Evolutionary conservation across 1,140 invertebrate genomes (phyloP).

Genomic region (Drosophila micromelanica): DNA sequence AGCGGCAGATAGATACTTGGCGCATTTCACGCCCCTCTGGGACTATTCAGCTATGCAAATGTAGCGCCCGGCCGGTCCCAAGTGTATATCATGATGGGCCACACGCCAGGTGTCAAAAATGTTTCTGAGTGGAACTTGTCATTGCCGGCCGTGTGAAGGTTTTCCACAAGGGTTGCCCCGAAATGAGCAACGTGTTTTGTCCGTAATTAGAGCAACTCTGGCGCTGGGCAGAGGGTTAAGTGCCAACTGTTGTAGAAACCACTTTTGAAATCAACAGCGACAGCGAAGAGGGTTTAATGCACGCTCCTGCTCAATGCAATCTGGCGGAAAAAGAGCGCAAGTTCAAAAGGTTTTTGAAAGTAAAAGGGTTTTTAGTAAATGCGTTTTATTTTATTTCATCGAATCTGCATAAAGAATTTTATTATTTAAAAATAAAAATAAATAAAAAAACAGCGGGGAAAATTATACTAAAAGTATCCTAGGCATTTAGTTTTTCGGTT

Average conservation of each 20-base stretch:
- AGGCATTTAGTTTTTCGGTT: too few species aligned
- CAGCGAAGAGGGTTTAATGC: slow-evolving; percentile 48
- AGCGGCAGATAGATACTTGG: neutral
- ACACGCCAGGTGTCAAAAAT: slow-evolving; percentile 75
- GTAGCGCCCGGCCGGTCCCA: slow-evolving; percentile 31
- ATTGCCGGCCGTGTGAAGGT: slow-evolving; percentile 16
- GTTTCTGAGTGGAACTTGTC: slow-evolving; percentile 51
- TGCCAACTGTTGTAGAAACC: slow-evolving; percentile 44
- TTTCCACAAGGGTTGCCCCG: slow-evolving; percentile 24
- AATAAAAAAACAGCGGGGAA: neutral
- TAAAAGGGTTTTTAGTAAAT: neutral
- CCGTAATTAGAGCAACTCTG: slow-evolving; percentile 64
- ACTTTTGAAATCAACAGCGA: neutral
- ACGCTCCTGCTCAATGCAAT: slow-evolving; percentile 1
- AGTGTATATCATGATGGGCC: slow-evolving; percentile 46
- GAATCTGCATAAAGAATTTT: neutral
- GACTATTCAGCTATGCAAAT: slow-evolving; percentile 26
- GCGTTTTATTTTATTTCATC: neutral
- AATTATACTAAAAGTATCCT: too few species aligned
- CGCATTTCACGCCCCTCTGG: slow-evolving; percentile 1
- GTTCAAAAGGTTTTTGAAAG: neutral
- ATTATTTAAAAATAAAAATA: neutral
- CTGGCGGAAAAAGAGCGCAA: slow-evolving; percentile 13
- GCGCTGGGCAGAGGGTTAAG: slow-evolving; percentile 47
- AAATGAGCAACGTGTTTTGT: slow-evolving; percentile 54